These are phyloP conservation scores for Synergus gifuensis DNA, from an alignment of 2,888 invertebrate genomes.

Conservation along the genomic window DNA sequence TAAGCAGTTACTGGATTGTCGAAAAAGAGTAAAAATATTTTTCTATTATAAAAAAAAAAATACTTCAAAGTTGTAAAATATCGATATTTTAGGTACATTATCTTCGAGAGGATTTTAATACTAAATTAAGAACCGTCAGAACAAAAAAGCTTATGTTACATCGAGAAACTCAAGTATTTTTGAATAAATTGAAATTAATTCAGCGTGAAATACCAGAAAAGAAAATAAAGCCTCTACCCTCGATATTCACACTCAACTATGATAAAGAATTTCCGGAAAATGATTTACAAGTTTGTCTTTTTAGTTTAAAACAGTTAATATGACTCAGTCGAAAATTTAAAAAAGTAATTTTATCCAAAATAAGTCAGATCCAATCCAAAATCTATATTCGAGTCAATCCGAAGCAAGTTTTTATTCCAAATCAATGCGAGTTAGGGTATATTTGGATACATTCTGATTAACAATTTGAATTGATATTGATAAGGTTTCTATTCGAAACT, in stretches of 20 bases:
- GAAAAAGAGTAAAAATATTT: slow-evolving; percentile 79
- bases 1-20: slow-evolving; percentile 81
- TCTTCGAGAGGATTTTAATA: slow-evolving; percentile 79
- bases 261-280: slow-evolving; percentile 82
- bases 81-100: slow-evolving; percentile 75
- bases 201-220: slow-evolving; percentile 81
- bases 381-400: too few relatives aligned
- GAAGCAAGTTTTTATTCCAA: too few relatives aligned
- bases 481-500: too few relatives aligned
- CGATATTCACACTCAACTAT: slow-evolving; percentile 78
- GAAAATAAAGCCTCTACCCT: slow-evolving; percentile 77
- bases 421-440: too few relatives aligned
- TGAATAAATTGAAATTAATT: slow-evolving; percentile 73
- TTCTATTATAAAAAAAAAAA: not conserved
- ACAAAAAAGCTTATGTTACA: slow-evolving; percentile 64
- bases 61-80: not conserved
- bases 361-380: too few relatives aligned
- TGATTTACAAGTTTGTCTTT: slow-evolving; percentile 78
- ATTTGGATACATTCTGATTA: too few relatives aligned
- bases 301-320: too few relatives aligned
- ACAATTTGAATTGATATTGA: too few relatives aligned
- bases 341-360: too few relatives aligned
- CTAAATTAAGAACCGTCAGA: slow-evolving; percentile 66
- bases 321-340: too few relatives aligned
- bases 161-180: slow-evolving; percentile 57